These are phyloP conservation scores for Chionodraco myersi DNA, from an alignment of 2,113 vertebrate species.

Conservation along the genomic window DNA sequence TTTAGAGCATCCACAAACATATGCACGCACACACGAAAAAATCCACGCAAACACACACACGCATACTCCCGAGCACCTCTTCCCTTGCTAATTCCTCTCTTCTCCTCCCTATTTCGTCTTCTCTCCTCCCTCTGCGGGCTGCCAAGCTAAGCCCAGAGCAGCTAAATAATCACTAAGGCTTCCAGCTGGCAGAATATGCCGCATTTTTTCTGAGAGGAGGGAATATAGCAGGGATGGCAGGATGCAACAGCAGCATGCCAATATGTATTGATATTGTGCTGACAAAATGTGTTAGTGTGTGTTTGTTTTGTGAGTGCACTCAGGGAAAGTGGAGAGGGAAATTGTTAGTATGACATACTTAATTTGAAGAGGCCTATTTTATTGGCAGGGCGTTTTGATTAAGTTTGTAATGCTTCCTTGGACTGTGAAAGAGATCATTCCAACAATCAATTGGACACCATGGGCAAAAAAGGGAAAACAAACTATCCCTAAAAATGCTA, in stretches of 20 bases:
- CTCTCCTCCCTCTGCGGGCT: constrained; percentile 73
- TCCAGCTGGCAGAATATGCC: constrained; percentile 80
- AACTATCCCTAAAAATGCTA: background rate
- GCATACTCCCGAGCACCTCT: constrained; percentile 57
- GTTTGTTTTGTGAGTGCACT: constrained; percentile 53
- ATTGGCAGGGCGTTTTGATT: constrained; percentile 47
- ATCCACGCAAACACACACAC: constrained; percentile 18
- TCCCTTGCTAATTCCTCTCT: constrained; percentile 80
- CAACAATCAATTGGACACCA: constrained; percentile 37
- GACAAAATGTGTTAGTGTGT: constrained; percentile 62
- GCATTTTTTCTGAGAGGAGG: constrained; percentile 55
- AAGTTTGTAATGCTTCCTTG: constrained; percentile 55
- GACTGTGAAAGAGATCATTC: constrained; percentile 42
- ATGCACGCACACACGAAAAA: constrained; percentile 14
- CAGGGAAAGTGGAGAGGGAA: constrained; percentile 41
- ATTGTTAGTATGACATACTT: constrained; percentile 60
- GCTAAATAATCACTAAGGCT: constrained; percentile 82
- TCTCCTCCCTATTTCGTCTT: constrained; percentile 72
- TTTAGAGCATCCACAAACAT: constrained; percentile 67
- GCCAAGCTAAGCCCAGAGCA: constrained; percentile 81
- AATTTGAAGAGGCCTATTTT: constrained; percentile 56
- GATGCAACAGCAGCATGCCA: constrained; percentile 75
- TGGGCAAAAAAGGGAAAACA: constrained; percentile 29
- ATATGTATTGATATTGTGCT: constrained; percentile 75
- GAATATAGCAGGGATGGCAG: constrained; percentile 69